Base-by-base conservation (phyloP, 2,888 invertebrate genomes). In the Drosophila dives region DNA sequence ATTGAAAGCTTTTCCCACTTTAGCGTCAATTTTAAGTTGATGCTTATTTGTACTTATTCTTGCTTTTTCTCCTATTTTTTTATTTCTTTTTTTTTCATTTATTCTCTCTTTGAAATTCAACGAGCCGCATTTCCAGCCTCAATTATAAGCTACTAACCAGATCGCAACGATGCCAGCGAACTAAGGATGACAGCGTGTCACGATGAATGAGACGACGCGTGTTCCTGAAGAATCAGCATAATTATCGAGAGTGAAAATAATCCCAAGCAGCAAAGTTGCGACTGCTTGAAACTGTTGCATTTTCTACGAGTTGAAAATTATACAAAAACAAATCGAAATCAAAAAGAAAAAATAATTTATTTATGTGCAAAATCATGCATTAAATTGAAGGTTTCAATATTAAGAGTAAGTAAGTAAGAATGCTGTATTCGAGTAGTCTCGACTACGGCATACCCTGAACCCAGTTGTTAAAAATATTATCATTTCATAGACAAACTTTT, bases 1-100 rank as follows among this genome's bases (percentile, higher is more conserved):
- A 85, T 85, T 85, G 85, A 85, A 87, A 85, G 86, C 88, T 85
- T 85, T 85, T 85, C 83, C 85, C 85, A 87, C 88, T 87, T 85
- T 85, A 83, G 77, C 83, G 73, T 73, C 83, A 77, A 81, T 83
- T 62, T 34, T 62, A 23, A 33, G 33, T n/a, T 50, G 20, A 58
- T 45, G 20, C 12, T 17, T 51, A 20, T 36, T 29, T 64, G 10
- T 60, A 17, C 15, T 38, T 33, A 26, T 33, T 33, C 20, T 17
- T 17, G 17, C 40, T 53, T 38, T 29, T 29, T 29, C 29, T 29
- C 29, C 29, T 29, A 50, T 56, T 42, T 56, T 32, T 64, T 56
- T 15, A 17, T 23, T 45, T 45, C 15, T 54, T 60, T 36, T 55
- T 34, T 48, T 36, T 15, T 45, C 29, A 58, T 49, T 26, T 32